Evolutionary conservation across 2,888 invertebrate genomes (phyloP).

Genomic region (Lypha dubia): DNA sequence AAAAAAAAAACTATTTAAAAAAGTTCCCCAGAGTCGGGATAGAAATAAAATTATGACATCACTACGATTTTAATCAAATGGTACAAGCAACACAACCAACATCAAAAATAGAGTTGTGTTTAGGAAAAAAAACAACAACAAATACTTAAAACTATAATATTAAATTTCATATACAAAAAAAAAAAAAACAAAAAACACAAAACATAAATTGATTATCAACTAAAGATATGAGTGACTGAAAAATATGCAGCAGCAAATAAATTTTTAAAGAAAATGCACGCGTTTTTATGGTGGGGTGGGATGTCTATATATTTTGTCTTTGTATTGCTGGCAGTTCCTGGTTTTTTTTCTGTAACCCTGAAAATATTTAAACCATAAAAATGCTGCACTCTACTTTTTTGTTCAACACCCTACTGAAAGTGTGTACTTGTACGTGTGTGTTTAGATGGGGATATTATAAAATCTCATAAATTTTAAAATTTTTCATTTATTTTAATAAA

Average conservation of each 20-base stretch:
- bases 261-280: constrained; percentile 30
- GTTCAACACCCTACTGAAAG: neutral
- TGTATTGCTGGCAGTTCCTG: too few species aligned
- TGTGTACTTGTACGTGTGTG: too few species aligned
- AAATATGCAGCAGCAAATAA: neutral
- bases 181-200: too few species aligned
- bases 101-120: constrained; percentile 32
- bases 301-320: constrained; percentile 1
- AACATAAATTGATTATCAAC: constrained; percentile 33
- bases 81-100: neutral
- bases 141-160: constrained; percentile 15
- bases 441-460: constrained; percentile 14
- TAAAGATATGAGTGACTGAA: neutral
- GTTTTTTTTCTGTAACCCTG: constrained; percentile 40
- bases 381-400: neutral
- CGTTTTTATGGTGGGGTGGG: constrained; percentile 13
- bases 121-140: neutral
- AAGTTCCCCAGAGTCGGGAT: constrained; percentile 40
- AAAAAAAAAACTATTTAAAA: constrained; percentile 2
- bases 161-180: constrained; percentile 2
- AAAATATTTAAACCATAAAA: constrained; percentile 48
- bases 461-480: constrained; percentile 17
- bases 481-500: constrained; percentile 30
- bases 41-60: constrained; percentile 55
- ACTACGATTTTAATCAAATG: constrained; percentile 3